Base-by-base conservation (phyloP, 2,113 vertebrate species). In the Leptodactylus fuscus region DNA sequence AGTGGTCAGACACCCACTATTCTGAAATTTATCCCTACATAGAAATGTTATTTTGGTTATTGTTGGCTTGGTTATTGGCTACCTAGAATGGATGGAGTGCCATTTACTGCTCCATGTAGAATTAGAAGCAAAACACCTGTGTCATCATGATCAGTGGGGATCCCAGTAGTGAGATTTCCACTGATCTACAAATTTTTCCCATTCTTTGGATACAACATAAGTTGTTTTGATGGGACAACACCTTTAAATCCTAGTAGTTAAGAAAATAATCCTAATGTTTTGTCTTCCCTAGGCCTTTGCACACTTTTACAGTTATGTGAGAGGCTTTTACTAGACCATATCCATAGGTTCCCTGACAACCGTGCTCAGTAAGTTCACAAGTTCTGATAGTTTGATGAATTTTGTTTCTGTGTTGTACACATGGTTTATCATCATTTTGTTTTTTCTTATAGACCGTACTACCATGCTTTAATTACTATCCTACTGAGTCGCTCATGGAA, bases 261-360 rank as follows among this genome's bases (percentile, higher is more conserved):
- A 24, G 24, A 46, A 22, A 46, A 44, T 46, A 5, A 4, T 76
- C 24, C 4, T 46, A 12, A 13, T 78, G 2, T 82, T 89, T 11
- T 67, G 76, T 44, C 60, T 81, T 71, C 48, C 74, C 13, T 83
- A 96, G 95, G 92, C 1, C 89, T 95, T 90, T 95, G 93, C 84
- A 98, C 96, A 0, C 90, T 97, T 27, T 89, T 99, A 89, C 95
- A 93, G 89, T 93, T 99, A 90, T 94, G 95, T 29, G 98, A 99
- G 88, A 93, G 96, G 85, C 95, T 99, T 44, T 95, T 99, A 87
- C 88, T 98, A 87, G 98, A 99, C 51, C 97, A 99, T 0, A 91
- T 91, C 0, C 96, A 97, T 10, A 91, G 96, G 38, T 93, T 99
- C 8, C 95, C 93, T 53, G 93, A 93, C 92, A 94, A 89, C 91